Evolutionary conservation across 2,888 invertebrate species (phyloP), one percentile per base, ranked within the genome.

Genomic region (Philopedon plagiatum): DNA sequence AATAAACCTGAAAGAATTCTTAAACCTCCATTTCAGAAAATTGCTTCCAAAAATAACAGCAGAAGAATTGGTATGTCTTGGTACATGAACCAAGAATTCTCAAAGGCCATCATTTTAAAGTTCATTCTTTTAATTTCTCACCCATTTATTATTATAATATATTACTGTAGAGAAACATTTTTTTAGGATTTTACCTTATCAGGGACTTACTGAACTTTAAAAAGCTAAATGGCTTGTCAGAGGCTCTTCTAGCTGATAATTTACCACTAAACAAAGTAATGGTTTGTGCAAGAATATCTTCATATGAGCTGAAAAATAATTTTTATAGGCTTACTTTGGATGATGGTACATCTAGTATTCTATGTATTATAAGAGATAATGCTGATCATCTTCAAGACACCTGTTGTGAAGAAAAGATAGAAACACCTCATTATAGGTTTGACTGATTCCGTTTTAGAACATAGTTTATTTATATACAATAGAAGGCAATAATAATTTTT

Each of bases 341-440:
- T 61, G 61, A 61, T 61, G 61, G 61, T 11, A 61, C 61, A 7
- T 61, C 61, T n/a, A 32, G 26, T 21, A 61, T 61, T 5, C 46
- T 61, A 11, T 61, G 61, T 21, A 18, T 61, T 32, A 29, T 54
- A 29, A 5, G 18, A 18, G 15, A 54, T 29, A 18, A 29, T 5
- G 29, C 7, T 44, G 18, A 1, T 49, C 13, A 13, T 4, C 8
- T 13, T 29, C 15, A 29, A 18, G 51, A 54, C 13, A 54, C 29
- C 29, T 2, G 8, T 0, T 54, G 7, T 29, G 15, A 26, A 29
- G 51, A 54, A 13, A 1, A 15, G 29, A 15, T 8, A 8, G 51
- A 54, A 29, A 54, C 29, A 15, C 23, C 29, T 54, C 11, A 1
- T 54, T 1, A 29, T 1, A 9, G 15, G 51, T 54, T 4, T 3